Conservation (phyloP, 2,113 vertebrate species). For the Periophthalmus modestus region DNA sequence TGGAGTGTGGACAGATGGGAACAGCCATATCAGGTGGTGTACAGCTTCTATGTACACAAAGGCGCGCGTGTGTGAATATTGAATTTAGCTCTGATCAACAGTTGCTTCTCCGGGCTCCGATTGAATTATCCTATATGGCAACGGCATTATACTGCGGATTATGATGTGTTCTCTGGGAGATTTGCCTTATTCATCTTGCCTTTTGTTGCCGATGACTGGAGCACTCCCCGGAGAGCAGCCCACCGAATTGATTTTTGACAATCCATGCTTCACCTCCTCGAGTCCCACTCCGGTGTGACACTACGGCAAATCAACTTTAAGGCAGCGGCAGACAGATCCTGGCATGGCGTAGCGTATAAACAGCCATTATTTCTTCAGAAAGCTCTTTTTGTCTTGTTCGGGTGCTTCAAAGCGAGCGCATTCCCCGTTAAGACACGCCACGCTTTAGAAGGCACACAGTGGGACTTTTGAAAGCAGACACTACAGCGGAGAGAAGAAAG, state of each 20-base stretch:
- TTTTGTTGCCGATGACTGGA: conserved; percentile 68
- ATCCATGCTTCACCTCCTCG: conserved; percentile 72
- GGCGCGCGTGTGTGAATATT: conserved; percentile 52
- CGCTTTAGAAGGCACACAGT: conserved; percentile 45
- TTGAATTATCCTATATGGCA: conserved; percentile 68
- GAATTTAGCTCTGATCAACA: conserved; percentile 71
- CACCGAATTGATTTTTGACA: conserved; percentile 80
- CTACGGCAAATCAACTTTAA: conserved; percentile 79
- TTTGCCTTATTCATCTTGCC: conserved; percentile 75
- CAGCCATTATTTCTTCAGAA: conserved; percentile 77
- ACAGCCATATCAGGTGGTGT: conserved; percentile 43
- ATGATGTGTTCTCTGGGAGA: conserved; percentile 71
- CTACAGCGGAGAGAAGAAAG: conserved; percentile 6
- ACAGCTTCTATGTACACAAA: conserved; percentile 49
- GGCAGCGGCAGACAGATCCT: conserved; percentile 71
- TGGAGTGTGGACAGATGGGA: conserved; percentile 13
- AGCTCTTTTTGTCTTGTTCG: conserved; percentile 70
- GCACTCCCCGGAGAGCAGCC: conserved; percentile 68
- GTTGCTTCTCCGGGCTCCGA: conserved; percentile 56
- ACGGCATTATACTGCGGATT: conserved; percentile 67
- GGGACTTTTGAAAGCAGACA: conserved; percentile 53
- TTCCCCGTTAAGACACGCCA: conserved; percentile 48
- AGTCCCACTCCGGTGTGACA: conserved; percentile 65
- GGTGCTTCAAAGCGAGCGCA: conserved; percentile 61
- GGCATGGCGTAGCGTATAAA: conserved; percentile 71